These are phyloP conservation scores for Numida meleagris DNA, from an alignment of 2,113 vertebrate species.

Conservation along the genomic window DNA sequence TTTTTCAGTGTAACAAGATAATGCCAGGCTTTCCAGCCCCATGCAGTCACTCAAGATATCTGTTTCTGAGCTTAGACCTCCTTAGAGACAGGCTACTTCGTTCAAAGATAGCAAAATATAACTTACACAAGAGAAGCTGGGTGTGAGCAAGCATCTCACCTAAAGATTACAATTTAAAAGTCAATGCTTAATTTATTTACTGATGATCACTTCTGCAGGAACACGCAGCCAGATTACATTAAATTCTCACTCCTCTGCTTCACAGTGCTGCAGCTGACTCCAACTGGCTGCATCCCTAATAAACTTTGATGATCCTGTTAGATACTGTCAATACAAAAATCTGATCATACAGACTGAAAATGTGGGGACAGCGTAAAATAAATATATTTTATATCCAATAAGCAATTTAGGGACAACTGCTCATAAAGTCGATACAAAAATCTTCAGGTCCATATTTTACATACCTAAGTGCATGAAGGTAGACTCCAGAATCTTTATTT, in stretches of 20 bases:
- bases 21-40: neutral
- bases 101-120: neutral
- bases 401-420: neutral
- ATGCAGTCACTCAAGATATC: slow-evolving; percentile 3
- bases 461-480: neutral
- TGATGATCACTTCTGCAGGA: neutral
- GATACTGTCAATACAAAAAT: neutral
- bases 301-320: neutral
- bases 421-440: neutral
- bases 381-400: neutral
- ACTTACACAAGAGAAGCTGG: neutral
- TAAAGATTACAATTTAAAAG: slow-evolving; percentile 31
- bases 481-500: neutral
- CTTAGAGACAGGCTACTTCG: neutral
- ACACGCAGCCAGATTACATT: neutral
- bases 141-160: neutral
- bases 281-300: neutral
- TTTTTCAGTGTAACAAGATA: slow-evolving; percentile 21
- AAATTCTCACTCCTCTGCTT: neutral
- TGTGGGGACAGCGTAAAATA: neutral
- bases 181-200: slow-evolving; percentile 48
- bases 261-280: neutral
- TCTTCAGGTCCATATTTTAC: neutral
- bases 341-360: neutral
- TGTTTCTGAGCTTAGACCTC: slow-evolving; percentile 20